phyloP scores from a whole-genome alignment of 2,888 invertebrate genomes.

The Aproaerema taeniolella region DNA sequence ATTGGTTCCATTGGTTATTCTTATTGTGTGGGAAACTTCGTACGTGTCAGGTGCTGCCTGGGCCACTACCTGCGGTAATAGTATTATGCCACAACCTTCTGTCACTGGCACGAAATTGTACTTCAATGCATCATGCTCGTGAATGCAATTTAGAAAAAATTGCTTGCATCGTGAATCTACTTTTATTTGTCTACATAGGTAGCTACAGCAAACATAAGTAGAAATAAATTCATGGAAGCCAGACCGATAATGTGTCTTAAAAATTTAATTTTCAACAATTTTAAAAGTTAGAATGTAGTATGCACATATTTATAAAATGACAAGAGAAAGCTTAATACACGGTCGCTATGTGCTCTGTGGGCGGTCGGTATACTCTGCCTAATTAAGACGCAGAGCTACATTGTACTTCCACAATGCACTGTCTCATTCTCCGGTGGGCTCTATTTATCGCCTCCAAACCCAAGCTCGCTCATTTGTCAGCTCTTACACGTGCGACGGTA shows the following conservation, averaged over 20 bases:
- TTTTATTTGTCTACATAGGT: no score
- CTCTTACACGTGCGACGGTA: slow-evolving; percentile 16
- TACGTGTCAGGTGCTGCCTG: slow-evolving; percentile 58
- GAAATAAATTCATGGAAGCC: no score
- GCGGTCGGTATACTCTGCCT: slow-evolving; percentile 25
- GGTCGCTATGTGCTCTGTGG: slow-evolving; percentile 25
- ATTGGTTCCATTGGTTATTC: no score
- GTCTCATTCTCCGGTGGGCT: slow-evolving; percentile 17
- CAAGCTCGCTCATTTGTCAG: slow-evolving; percentile 18
- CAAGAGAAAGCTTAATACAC: slow-evolving; percentile 24
- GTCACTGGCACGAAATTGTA: slow-evolving; percentile 10
- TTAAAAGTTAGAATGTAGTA: no score
- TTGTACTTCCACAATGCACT: slow-evolving; percentile 17
- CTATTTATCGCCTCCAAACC: slow-evolving; percentile 16
- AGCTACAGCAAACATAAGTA: no score
- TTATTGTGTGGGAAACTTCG: slow-evolving; percentile 38
- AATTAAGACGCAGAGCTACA: slow-evolving; percentile 23
- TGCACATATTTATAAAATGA: slow-evolving; percentile 16
- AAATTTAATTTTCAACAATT: no score
- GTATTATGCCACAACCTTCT: slow-evolving; percentile 31
- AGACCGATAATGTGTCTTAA: no score
- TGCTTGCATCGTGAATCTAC: no score
- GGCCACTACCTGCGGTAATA: slow-evolving; percentile 49
- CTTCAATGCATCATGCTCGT: background rate
- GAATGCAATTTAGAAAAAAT: no score